A percentile compares a stretch with the other conserved stretches of the same genome.
Conservation (phyloP, 1,140 invertebrate genomes). For the Zaprionus ornatus region DNA sequence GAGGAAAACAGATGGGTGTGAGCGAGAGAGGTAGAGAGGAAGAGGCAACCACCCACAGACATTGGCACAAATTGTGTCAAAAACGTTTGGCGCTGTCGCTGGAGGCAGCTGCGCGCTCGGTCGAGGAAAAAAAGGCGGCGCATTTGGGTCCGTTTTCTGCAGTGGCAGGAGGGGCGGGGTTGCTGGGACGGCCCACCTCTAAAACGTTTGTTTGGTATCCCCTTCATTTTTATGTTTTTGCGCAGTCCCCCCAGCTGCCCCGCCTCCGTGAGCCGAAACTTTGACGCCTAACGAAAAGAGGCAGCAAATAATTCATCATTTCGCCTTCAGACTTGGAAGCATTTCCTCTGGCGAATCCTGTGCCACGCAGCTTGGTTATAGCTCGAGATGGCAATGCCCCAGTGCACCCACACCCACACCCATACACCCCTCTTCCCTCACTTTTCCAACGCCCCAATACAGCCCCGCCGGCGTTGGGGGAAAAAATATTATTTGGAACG, state of each 20-base stretch:
- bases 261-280: constrained; percentile 41
- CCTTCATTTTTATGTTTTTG: constrained; percentile 78
- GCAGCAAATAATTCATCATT: constrained; percentile 82
- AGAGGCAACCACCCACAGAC: constrained; percentile 45
- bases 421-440: no score
- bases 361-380: constrained; percentile 14
- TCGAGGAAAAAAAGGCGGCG: constrained; percentile 1
- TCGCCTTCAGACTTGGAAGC: constrained; percentile 70
- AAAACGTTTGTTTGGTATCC: constrained; percentile 67
- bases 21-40: background rate
- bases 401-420: background rate
- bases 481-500: constrained; percentile 80
- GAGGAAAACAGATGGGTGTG: background rate
- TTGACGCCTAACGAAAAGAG: constrained; percentile 79
- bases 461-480: constrained; percentile 22
- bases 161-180: background rate
- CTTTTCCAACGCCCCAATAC: background rate
- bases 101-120: constrained; percentile 8
- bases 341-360: constrained; percentile 58
- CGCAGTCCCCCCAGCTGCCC: constrained; percentile 34
- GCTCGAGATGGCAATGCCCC: background rate
- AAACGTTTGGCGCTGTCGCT: constrained; percentile 63
- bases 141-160: constrained; percentile 13
- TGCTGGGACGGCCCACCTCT: constrained; percentile 41
- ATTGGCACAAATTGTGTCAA: constrained; percentile 80